These are phyloP conservation scores for Acanthurus lineatus DNA, from an alignment of 2,797 vertebrate species.

Conservation along the genomic window DNA sequence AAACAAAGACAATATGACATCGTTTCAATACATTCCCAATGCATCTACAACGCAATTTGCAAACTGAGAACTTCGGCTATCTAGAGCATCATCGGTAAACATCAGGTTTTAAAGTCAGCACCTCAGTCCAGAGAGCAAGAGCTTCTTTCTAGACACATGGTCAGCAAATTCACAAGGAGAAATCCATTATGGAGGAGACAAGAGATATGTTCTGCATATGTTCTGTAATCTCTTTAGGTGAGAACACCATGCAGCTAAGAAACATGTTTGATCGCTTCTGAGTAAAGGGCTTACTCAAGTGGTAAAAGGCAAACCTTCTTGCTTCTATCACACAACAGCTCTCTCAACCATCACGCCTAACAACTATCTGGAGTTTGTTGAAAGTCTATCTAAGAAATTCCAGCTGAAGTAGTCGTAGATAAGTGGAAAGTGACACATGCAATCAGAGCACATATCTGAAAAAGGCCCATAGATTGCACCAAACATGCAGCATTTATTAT, in stretches of 20 bases:
- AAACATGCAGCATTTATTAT: not conserved
- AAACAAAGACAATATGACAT: constrained; percentile 23
- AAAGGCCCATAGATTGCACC: not conserved
- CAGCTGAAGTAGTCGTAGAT: not conserved
- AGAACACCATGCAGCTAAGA: not conserved
- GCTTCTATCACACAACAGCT: not conserved
- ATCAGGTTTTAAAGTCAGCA: constrained; percentile 10
- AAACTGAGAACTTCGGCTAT: constrained; percentile 5
- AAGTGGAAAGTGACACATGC: not conserved
- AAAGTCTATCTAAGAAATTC: not conserved
- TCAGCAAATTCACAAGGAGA: constrained; percentile 6
- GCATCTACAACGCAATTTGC: constrained; percentile 23
- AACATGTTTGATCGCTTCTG: not conserved
- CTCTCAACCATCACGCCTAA: not conserved
- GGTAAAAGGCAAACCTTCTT: not conserved
- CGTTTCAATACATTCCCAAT: constrained; percentile 18
- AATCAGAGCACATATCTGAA: not conserved
- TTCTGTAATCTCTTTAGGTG: not conserved
- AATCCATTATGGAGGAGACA: not conserved
- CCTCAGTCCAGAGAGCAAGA: constrained; percentile 21
- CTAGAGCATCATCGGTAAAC: constrained; percentile 23
- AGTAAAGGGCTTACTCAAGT: not conserved
- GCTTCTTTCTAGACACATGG: constrained; percentile 9
- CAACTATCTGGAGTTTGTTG: not conserved
- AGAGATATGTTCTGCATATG: not conserved